phyloP scores from a whole-genome alignment of 2,888 invertebrate genomes.

The Apeira syringaria region DNA sequence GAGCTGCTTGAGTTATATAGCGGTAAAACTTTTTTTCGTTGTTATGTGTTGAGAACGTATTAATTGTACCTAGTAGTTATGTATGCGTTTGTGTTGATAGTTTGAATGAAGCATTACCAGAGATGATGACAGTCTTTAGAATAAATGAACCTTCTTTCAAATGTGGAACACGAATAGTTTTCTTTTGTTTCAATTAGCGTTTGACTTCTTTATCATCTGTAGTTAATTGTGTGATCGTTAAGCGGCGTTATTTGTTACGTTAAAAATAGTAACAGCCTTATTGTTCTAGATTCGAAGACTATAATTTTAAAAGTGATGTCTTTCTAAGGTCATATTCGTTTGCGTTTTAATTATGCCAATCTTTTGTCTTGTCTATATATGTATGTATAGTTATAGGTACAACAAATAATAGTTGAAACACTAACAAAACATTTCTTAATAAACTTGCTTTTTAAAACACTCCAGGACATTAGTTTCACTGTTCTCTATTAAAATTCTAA shows the following conservation, averaged over 20 bases:
- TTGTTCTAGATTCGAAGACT: background rate
- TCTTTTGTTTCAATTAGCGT: background rate
- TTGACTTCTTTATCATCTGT: background rate
- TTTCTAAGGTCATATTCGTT: background rate
- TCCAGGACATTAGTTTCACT: too few species aligned
- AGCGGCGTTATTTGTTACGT: background rate
- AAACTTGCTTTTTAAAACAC: too few species aligned
- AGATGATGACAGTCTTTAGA: conserved; percentile 52
- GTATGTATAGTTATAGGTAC: too few species aligned
- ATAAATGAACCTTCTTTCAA: conserved; percentile 38
- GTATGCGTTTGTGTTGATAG: conserved; percentile 41
- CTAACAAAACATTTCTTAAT: too few species aligned
- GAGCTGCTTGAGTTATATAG: conserved; percentile 71
- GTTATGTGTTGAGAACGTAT: conserved; percentile 70
- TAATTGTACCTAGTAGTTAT: conserved; percentile 60
- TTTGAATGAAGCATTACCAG: conserved; percentile 48
- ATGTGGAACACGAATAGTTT: conserved; percentile 9
- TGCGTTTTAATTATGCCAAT: background rate
- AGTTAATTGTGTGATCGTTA: background rate
- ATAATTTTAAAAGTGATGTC: background rate
- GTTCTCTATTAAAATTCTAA: too few species aligned
- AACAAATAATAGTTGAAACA: too few species aligned
- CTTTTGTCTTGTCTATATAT: too few species aligned
- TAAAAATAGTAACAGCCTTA: background rate
- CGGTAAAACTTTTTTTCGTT: conserved; percentile 61